A percentile compares a stretch with the other conserved stretches of the same genome.
phyloP scores from a whole-genome alignment of 2,113 vertebrate species.

The Barnardius zonarius region DNA sequence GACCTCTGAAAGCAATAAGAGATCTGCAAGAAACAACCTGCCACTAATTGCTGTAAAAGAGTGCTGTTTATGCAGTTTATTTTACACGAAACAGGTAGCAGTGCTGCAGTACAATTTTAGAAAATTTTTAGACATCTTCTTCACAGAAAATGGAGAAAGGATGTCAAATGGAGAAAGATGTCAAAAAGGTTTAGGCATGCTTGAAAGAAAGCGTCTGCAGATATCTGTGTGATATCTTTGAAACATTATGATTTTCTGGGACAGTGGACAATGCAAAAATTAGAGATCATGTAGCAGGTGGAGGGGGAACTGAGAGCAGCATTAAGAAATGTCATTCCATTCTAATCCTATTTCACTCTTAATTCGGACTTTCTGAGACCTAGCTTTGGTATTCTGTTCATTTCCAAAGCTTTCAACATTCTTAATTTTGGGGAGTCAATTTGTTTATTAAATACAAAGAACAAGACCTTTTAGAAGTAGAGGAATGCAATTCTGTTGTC shows the following conservation, averaged over 20 bases:
- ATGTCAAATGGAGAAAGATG: neutral
- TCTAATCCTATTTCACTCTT: neutral
- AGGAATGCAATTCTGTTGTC: neutral
- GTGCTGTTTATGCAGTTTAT: neutral
- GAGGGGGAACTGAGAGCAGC: neutral
- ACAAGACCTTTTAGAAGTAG: neutral
- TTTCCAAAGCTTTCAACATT: neutral
- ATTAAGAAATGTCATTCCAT: rapidly evolving
- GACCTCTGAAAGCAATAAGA: neutral
- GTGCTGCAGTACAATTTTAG: neutral
- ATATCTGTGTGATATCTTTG: neutral
- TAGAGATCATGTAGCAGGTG: rapidly evolving
- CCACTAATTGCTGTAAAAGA: neutral
- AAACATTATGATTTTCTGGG: neutral
- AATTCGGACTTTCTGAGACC: neutral
- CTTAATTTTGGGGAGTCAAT: neutral
- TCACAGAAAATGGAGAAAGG: rapidly evolving
- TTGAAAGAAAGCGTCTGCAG: neutral
- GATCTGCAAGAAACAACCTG: neutral
- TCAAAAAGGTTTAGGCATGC: neutral
- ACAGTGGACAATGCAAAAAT: neutral
- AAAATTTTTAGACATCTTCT: neutral
- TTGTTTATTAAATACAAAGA: neutral
- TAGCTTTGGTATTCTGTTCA: neutral
- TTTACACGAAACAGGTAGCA: neutral